Conservation (phyloP, 1,140 invertebrate genomes). For the Myzus persicae region DNA sequence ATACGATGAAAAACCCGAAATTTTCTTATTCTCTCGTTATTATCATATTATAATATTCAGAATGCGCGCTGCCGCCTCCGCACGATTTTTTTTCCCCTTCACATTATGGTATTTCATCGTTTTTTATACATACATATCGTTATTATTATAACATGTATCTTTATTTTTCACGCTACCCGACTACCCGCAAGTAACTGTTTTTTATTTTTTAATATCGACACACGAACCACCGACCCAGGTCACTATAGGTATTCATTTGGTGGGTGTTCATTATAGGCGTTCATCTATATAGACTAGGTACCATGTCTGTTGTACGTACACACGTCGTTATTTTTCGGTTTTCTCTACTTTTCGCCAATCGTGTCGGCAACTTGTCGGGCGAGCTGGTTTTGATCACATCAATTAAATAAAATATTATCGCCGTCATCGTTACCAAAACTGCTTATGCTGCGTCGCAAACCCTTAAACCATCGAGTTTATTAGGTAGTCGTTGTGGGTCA, state of each 20-base stretch:
- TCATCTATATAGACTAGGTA: neutral
- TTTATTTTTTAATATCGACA: neutral
- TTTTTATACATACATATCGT: neutral
- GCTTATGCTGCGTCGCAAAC: no score
- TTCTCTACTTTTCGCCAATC: neutral
- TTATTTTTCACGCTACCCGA: neutral
- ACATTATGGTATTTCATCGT: neutral
- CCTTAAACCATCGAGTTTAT: no score
- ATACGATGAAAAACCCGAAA: neutral
- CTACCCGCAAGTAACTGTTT: neutral
- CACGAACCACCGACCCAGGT: neutral
- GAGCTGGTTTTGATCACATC: neutral
- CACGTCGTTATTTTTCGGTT: neutral
- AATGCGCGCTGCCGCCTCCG: neutral
- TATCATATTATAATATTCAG: neutral
- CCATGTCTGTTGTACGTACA: neutral
- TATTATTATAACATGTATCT: neutral
- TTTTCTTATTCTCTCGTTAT: conserved; percentile 42
- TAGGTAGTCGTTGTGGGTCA: no score
- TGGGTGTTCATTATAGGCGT: rapidly evolving
- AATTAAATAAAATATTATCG: neutral
- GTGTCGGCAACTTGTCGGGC: no score
- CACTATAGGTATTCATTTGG: no score
- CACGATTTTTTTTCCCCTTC: neutral
- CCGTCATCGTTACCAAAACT: no score